Evolutionary conservation across 1,140 invertebrate species (phyloP).

Genomic region (Orius insidiosus): DNA sequence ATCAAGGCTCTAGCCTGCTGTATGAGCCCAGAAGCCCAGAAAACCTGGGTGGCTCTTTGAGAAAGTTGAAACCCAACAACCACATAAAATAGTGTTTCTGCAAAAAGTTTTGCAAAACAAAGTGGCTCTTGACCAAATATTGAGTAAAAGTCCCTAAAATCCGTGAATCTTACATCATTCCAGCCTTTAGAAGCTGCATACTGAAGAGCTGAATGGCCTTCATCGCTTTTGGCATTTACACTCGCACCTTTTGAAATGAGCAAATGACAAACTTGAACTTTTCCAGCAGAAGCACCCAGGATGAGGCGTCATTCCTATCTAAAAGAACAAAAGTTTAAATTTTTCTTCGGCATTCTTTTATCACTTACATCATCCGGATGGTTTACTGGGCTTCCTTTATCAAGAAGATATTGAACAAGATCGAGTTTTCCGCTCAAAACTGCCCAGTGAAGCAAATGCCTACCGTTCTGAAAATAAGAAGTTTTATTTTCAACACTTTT

Average conservation of each 20-base stretch:
- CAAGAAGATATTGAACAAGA: constrained; percentile 41
- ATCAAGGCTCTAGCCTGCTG: no score
- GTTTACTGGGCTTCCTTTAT: constrained; percentile 37
- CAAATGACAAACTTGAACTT: constrained; percentile 43
- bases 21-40: no score
- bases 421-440: constrained; percentile 44
- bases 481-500: no score
- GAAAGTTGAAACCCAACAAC: no score
- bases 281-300: constrained; percentile 62
- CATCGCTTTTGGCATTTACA: constrained; percentile 48
- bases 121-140: no score
- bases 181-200: constrained; percentile 69
- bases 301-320: constrained; percentile 69
- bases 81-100: no score
- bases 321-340: no score
- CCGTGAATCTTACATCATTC: no score
- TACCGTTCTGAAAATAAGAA: constrained; percentile 36
- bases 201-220: constrained; percentile 58
- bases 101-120: no score
- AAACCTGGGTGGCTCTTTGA: no score
- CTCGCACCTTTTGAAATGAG: constrained; percentile 50
- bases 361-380: constrained; percentile 40
- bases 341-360: no score
- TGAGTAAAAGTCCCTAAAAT: no score
- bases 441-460: constrained; percentile 49